Base-by-base conservation (phyloP, 2,888 invertebrate genomes). In the Agriopis leucophaearia region DNA sequence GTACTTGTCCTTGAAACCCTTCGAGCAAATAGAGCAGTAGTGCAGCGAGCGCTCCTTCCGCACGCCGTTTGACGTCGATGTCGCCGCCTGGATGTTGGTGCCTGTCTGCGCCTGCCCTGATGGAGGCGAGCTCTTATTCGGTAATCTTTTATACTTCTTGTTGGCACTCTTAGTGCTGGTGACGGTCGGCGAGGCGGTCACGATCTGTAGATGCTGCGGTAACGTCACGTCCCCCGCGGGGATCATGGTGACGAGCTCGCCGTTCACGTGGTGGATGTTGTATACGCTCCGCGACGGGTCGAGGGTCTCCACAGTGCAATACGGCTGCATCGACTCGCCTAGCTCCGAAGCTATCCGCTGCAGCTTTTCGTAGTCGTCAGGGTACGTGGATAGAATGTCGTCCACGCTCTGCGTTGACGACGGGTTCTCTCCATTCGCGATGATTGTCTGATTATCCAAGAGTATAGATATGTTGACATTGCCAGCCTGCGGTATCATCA, bases 1-100 rank as follows among this genome's bases (percentile, higher is more conserved):
- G 95, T 99, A 99, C 88, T 98, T 98, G 89, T 98, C 98, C 89
- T 98, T 98, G 91, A 98, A 98, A 6, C 98, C 98, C 86, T 98
- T 98, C 79, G 97, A 97, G 90, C 98, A 99, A 88, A 99, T 97
- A 87, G 97, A 96, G 94, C 99, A 96, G 90, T 98, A 97, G 90
- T 99, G 97, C 74, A 99, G 91, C 69, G 98, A 96, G 78, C 98
- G 95, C 85, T 98, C 98, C 84, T 98, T 98, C 12, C 97, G 94
- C 15, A 96, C 96, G n/a, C 96, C 95, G 76, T 96, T 96, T 64
- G 96, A 96, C 42, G 95, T 95, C 12, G 95, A 95, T 13, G 95
- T 95, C 45, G 95, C 95, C 60, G 90, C 92, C 78, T 92, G 94
- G 66, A 89, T 91, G 50, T 81, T 92, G 67, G 83, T 94, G 66